Base-by-base conservation (phyloP, 1,140 invertebrate genomes). In the Yoshiicerus persimilis region DNA sequence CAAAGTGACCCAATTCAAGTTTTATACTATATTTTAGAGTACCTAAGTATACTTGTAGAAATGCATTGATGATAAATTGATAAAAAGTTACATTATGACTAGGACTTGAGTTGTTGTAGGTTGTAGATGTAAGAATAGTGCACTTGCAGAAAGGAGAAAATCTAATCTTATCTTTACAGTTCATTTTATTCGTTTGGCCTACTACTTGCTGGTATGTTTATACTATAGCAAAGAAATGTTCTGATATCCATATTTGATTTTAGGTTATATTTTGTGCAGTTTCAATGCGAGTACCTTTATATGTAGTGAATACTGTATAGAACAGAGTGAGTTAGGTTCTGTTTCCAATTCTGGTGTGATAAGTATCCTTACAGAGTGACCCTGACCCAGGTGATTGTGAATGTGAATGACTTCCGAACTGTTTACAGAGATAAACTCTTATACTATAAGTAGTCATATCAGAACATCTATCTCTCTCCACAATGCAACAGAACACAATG, bases 321-420 rank as follows among this genome's bases (percentile, higher is more conserved):
- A n/a, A n/a, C n/a, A n/a, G 2, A 11, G 9, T 41, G 39, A 41
- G 39, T 41, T 41, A 41, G 39, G 39, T n/a, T 20, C 4, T 56
- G 47, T 38, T 80, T 80, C 32, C 75, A 80, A 80, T 80, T 80
- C 32, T 80, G 70, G 20, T 34, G 27, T 30, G 75, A 34, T 34
- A 56, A 56, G 47, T 56, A 56, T 56, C 47, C 47, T 56, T n/a
- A 56, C 47, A 56, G 70, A 80, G 75, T 80, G 75, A 80, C 75
- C 75, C 75, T 80, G 75, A 80, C 75, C 75, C 75, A 80, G 75
- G 75, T 80, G 75, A 80, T 80, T 80, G 75, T 80, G 75, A 80
- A 80, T 80, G 75, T 80, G 75, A 80, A 80, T 80, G 75, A 80
- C 75, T 80, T 80, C 75, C 75, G 75, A 56, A 32, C 75, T 80